phyloP scores from a whole-genome alignment of 2,797 vertebrate species.

The Sebastiscus albofasciatus region DNA sequence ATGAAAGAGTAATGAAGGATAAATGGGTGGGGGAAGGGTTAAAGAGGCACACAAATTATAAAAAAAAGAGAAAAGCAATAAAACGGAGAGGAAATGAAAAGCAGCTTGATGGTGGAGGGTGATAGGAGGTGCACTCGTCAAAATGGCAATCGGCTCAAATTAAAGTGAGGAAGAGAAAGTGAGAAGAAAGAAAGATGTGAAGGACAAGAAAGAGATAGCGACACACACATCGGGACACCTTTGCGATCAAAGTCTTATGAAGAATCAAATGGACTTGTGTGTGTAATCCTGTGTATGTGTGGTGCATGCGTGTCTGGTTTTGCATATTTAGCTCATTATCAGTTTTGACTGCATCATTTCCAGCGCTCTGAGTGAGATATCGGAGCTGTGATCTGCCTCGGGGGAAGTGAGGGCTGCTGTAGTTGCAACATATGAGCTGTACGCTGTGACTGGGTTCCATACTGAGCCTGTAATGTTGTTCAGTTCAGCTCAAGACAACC shows the following conservation, averaged over 20 bases:
- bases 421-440: conserved; percentile 48
- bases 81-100: conserved; percentile 77
- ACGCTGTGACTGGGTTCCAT: conserved; percentile 18
- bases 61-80: conserved; percentile 62
- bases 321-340: conserved; percentile 52
- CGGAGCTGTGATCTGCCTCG: conserved; percentile 39
- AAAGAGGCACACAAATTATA: conserved; percentile 39
- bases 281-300: background rate
- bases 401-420: conserved; percentile 22
- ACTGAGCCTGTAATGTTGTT: background rate
- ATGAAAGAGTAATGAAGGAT: background rate
- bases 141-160: conserved; percentile 63
- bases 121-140: conserved; percentile 60
- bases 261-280: conserved; percentile 10
- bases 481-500: conserved; percentile 19
- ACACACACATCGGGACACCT: conserved; percentile 21
- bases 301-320: conserved; percentile 11
- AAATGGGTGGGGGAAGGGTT: conserved; percentile 34
- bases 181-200: conserved; percentile 43
- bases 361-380: conserved; percentile 36
- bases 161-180: conserved; percentile 13
- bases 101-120: conserved; percentile 51
- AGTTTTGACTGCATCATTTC: conserved; percentile 34
- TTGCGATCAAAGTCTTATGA: conserved; percentile 7
- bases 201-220: conserved; percentile 39